Conservation (phyloP, 2,797 vertebrate species). For the Adelosebastes latens region DNA sequence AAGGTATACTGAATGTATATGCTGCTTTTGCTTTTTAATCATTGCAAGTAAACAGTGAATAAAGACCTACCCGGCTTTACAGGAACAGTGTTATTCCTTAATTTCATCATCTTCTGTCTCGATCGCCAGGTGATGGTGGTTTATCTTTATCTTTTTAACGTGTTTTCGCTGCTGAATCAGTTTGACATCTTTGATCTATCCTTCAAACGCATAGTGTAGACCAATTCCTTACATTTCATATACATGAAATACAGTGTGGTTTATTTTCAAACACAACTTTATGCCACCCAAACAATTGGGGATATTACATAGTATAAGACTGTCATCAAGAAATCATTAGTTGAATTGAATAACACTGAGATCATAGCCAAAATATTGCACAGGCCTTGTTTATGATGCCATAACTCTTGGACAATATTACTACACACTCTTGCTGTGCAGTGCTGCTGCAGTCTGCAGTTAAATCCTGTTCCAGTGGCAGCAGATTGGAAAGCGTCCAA, state of each 20-base stretch:
- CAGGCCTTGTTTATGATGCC: conserved; percentile 29
- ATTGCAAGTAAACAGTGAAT: too few species aligned
- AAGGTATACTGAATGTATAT: too few species aligned
- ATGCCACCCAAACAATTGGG: background rate
- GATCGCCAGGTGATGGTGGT: too few species aligned
- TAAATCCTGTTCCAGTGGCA: conserved; percentile 31
- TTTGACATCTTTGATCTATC: too few species aligned
- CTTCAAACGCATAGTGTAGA: too few species aligned
- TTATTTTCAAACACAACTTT: background rate
- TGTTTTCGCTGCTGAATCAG: too few species aligned
- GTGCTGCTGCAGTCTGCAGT: conserved; percentile 22
- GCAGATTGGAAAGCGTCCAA: conserved; percentile 54
- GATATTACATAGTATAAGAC: background rate
- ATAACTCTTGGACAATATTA: conserved; percentile 44
- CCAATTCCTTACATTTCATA: background rate
- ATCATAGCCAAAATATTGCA: conserved; percentile 12
- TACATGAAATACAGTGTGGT: background rate
- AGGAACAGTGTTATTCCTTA: too few species aligned
- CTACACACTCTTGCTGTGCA: conserved; percentile 21
- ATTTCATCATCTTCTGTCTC: too few species aligned
- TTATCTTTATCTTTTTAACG: too few species aligned
- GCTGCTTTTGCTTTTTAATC: too few species aligned
- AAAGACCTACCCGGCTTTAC: too few species aligned
- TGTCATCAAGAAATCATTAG: conserved; percentile 37
- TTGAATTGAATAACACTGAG: conserved; percentile 20